These are phyloP conservation scores for Parnassius smintheus DNA, from an alignment of 2,888 invertebrate genomes.

Conservation along the genomic window DNA sequence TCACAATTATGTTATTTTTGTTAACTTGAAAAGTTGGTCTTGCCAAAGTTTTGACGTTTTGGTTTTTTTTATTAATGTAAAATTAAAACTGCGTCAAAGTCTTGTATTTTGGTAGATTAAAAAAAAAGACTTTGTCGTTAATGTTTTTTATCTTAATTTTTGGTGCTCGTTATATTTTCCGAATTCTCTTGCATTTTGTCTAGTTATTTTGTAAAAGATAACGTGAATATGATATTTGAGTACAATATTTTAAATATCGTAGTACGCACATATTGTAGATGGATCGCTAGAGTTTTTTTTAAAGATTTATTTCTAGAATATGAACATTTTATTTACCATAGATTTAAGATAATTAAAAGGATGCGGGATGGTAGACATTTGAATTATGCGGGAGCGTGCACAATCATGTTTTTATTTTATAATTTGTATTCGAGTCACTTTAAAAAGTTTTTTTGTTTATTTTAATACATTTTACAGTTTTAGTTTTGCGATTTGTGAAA, in stretches of 20 bases:
- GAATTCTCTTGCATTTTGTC: constrained; percentile 43
- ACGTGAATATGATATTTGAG: constrained; percentile 33
- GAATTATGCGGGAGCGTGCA: constrained; percentile 53
- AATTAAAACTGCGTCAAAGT: constrained; percentile 25
- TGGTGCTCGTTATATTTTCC: constrained; percentile 52
- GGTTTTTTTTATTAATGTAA: constrained; percentile 24
- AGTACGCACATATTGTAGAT: constrained; percentile 39
- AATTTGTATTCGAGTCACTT: constrained; percentile 28
- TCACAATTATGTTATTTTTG: constrained; percentile 41
- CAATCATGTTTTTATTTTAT: constrained; percentile 32
- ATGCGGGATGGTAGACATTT: constrained; percentile 48
- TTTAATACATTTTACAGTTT: constrained; percentile 26
- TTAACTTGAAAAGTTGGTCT: constrained; percentile 45
- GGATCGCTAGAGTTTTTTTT: constrained; percentile 38
- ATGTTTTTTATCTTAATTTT: constrained; percentile 36
- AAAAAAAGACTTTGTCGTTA: constrained; percentile 30
- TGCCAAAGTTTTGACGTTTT: constrained; percentile 56
- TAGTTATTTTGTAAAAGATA: constrained; percentile 27
- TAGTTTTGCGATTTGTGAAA: constrained; percentile 35
- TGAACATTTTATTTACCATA: constrained; percentile 49
- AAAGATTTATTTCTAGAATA: constrained; percentile 37
- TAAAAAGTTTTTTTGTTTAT: constrained; percentile 18
- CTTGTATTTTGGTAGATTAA: constrained; percentile 29
- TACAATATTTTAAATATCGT: constrained; percentile 36
- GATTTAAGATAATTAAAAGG: constrained; percentile 43